Base-by-base conservation (phyloP, 1,140 invertebrate species). In the Conus betulinus region DNA sequence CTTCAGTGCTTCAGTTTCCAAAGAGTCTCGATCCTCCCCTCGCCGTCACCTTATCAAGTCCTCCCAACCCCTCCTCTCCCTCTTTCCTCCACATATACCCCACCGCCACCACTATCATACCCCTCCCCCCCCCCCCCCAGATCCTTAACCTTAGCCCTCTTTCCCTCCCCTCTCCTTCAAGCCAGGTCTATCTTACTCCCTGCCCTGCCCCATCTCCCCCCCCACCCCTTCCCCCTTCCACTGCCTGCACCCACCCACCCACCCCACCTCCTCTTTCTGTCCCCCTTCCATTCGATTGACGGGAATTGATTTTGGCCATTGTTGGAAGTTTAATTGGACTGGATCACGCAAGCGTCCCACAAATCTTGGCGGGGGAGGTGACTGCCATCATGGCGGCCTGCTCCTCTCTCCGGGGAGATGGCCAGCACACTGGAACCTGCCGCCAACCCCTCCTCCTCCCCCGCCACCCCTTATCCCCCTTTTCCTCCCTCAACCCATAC, bases 321-420 rank as follows among this genome's bases (percentile, higher is more conserved):
- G 85, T 78, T 79, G 15, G 25, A 78, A 78, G 39, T 78, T 74
- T 87, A 87, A 87, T 87, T 87, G 67, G 85, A 87, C 85, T 87
- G 79, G 76, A 39, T 87, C 85, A 87, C 85, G 85, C 85, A 27
- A 87, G 53, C 8, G 71, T 51, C 51, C 71, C 15, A 87, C 85
- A 87, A 87, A 87, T 87, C 85, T 87, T 87, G 39, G 7, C 51
- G 53, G 55, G 25, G 60, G 84, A 20, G 67, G 23, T 60, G 57
- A 71, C 20, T 71, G 67, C 13, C 67, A 10, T 23, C 67, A 71
- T 71, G 67, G 67, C 67, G 10, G 60, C 60, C 60, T 71, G 0
- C 67, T 71, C 11, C 23, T 71, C 67, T 13, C 67, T 71, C 67
- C 20, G 15, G 67, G 67, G 67, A 71, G 60, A 63, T 11, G 60